Base-by-base conservation (phyloP, 2,797 vertebrate species). In the Nyctalus aviator region DNA sequence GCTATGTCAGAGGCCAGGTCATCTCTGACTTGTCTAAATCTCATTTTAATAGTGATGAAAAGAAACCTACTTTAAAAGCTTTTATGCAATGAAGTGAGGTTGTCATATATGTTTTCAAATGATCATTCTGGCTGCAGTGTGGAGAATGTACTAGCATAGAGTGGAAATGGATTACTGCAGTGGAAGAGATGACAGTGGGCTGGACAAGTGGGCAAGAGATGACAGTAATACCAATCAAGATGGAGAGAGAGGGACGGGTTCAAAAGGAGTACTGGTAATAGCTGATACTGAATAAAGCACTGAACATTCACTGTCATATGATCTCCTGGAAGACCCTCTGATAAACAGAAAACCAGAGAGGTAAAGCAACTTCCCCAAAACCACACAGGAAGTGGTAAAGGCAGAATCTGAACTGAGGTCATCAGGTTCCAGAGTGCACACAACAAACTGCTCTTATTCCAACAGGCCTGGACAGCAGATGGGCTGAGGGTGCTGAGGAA, bases 311-410 rank as follows among this genome's bases (percentile, higher is more conserved):
- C 3, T 32, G 27, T 87, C 23, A 3, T 13, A 17, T 1, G 50
- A 30, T 59, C 37, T 85, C 68, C 62, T 20, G 35, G 37, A 25
- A 46, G 62, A 66, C 17, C 30, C 64, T 35, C 17, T 68, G 23
- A 91, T 66, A 85, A 89, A 44, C 5, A 7, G 25, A 90, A 25
- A 41, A 59, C 46, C 30, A 15, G 44, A 93, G 66, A 92, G 57
- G 50, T 41, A n/a, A 73, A 13, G 25, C 37, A 46, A 59, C 53
- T 92, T 89, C 23, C 46, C 25, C 8, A 69, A 7, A 59, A 75
- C 76, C 81, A 75, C 17, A 32, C n/a, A 66, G 46, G 25, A 68
- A 68, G 48, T 9, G 1, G 48, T 15, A 69, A 76, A 90, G 35
- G 15, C 44, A 53, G 25, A 25, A 30, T 73, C 21, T 85, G 62